These are phyloP conservation scores for Brachyopa scutellaris DNA, from an alignment of 2,888 invertebrate genomes.

Conservation along the genomic window DNA sequence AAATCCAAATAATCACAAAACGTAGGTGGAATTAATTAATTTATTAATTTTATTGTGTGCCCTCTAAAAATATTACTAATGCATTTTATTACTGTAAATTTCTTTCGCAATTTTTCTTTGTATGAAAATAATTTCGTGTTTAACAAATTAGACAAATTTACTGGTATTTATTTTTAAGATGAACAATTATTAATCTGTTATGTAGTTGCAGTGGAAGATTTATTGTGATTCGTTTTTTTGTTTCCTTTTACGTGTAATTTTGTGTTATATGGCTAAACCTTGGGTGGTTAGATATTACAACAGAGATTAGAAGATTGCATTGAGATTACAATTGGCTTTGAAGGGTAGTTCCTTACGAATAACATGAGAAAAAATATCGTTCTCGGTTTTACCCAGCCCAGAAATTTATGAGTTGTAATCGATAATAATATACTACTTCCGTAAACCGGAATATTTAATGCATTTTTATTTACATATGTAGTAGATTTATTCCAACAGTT, in stretches of 20 bases:
- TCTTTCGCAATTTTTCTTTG: conserved; percentile 24
- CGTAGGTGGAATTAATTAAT: conserved; percentile 36
- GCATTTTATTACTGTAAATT: conserved; percentile 4
- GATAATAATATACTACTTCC: conserved; percentile 26
- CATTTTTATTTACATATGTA: not conserved
- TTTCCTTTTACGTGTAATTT: not conserved
- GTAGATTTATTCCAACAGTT: no score
- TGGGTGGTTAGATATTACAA: conserved; percentile 25
- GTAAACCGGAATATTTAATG: conserved; percentile 40
- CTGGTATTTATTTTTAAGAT: not conserved
- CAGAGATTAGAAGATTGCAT: conserved; percentile 38
- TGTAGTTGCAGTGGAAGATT: conserved; percentile 32
- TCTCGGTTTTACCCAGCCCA: conserved; percentile 21
- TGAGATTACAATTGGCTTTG: conserved; percentile 37
- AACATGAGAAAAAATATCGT: conserved; percentile 18
- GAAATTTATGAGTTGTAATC: not conserved
- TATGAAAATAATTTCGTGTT: conserved; percentile 1
- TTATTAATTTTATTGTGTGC: conserved; percentile 25
- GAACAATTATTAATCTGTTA: not conserved
- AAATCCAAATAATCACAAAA: not conserved
- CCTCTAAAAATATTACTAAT: conserved; percentile 21
- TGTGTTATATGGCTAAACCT: conserved; percentile 19
- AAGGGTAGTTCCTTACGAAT: conserved; percentile 3
- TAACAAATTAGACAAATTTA: conserved; percentile 16
- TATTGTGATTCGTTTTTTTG: conserved; percentile 4